Evolutionary conservation across 1,140 invertebrate species (phyloP).

Genomic region (Bicyclus anynana): DNA sequence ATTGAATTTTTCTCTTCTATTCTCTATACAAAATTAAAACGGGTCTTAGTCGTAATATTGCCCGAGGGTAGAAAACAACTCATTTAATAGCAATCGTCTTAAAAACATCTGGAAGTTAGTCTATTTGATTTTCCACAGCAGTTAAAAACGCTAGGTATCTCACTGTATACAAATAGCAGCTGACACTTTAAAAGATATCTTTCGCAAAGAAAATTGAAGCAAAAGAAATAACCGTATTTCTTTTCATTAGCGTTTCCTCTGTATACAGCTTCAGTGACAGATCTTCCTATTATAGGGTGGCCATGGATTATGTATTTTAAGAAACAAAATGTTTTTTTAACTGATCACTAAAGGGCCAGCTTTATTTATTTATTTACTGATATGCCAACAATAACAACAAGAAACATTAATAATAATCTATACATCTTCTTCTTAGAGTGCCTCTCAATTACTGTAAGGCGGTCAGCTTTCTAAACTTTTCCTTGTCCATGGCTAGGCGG

Average conservation of each 20-base stretch:
- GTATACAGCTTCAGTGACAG: slow-evolving; percentile 9
- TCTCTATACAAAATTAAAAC: too few relatives aligned
- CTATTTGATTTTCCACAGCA: neutral
- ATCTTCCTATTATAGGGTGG: slow-evolving; percentile 5
- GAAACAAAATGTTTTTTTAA: neutral
- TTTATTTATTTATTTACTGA: too few relatives aligned
- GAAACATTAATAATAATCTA: too few relatives aligned
- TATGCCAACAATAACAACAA: too few relatives aligned
- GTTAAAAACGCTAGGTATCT: neutral
- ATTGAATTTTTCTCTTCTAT: too few relatives aligned
- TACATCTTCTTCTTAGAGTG: too few relatives aligned
- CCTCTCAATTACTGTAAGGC: too few relatives aligned
- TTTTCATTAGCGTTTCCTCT: slow-evolving; percentile 26
- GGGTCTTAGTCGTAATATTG: too few relatives aligned
- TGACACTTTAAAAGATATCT: slow-evolving; percentile 15
- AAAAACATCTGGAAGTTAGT: neutral
- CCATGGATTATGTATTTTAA: neutral
- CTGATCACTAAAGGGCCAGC: neutral
- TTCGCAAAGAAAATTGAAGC: slow-evolving; percentile 11
- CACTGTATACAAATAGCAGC: neutral
- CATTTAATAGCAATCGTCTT: neutral
- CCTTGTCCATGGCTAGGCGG: too few relatives aligned
- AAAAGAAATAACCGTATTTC: slow-evolving; percentile 19
- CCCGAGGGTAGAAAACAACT: too few relatives aligned
- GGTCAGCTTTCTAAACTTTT: too few relatives aligned